phyloP scores from a whole-genome alignment of 1,140 invertebrate species.

The Phenacoccus solenopsis region DNA sequence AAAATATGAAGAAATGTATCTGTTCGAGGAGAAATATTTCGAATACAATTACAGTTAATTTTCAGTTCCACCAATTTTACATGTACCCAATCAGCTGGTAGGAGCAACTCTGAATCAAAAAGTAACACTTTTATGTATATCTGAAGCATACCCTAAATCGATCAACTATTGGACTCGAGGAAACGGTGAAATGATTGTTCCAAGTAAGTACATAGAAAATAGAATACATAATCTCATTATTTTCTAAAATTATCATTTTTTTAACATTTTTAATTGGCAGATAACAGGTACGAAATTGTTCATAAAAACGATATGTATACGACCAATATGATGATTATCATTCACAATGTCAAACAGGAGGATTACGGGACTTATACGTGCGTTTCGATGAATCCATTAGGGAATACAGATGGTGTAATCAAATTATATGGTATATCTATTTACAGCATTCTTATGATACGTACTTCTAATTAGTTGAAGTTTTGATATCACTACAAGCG shows the following conservation, averaged over 20 bases:
- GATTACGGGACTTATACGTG: constrained; percentile 78
- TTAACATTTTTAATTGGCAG: not conserved
- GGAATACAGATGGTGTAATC: constrained; percentile 82
- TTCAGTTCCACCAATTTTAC: constrained; percentile 74
- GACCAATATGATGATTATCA: constrained; percentile 65
- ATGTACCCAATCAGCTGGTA: constrained; percentile 72
- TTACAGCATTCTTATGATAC: not conserved
- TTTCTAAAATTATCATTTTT: no score
- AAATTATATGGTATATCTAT: constrained; percentile 69
- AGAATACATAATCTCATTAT: no score
- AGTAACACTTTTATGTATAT: constrained; percentile 69
- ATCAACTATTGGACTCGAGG: constrained; percentile 83
- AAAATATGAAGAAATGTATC: no score
- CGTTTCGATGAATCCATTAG: constrained; percentile 82
- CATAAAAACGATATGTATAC: constrained; percentile 45
- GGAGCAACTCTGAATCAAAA: constrained; percentile 69
- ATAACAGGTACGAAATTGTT: not conserved
- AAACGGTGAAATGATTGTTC: constrained; percentile 73
- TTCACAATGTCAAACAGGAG: constrained; percentile 56
- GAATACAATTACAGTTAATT: no score
- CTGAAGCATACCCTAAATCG: constrained; percentile 74
- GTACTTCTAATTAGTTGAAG: no score
- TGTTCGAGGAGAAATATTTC: no score
- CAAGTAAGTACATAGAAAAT: constrained; percentile 45
- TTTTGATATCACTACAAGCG: no score